Evolutionary conservation across 2,113 vertebrate genomes (phyloP).

Genomic region (Tyrannus savana): DNA sequence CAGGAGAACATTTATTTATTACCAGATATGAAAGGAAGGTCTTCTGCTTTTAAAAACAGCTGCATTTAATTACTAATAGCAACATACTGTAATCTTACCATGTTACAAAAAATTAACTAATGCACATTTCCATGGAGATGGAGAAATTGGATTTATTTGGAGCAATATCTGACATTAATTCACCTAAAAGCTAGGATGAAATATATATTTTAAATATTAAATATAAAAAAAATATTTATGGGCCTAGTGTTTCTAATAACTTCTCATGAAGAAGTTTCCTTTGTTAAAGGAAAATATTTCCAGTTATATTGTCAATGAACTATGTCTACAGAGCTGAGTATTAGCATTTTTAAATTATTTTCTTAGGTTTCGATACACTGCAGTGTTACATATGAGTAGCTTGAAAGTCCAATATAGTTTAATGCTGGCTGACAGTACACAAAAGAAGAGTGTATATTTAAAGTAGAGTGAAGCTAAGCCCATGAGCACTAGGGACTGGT

Average conservation of each 20-base stretch:
- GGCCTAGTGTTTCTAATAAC: neutral
- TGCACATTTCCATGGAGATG: neutral
- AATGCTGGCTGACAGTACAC: neutral
- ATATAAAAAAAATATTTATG: neutral
- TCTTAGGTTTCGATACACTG: neutral
- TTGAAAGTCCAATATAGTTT: neutral
- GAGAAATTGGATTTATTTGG: neutral
- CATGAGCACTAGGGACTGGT: neutral
- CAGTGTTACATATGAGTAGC: rapidly evolving
- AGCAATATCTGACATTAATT: neutral
- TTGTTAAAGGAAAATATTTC: neutral
- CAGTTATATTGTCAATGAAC: neutral
- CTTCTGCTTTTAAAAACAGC: neutral
- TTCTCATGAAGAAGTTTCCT: neutral
- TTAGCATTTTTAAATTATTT: neutral
- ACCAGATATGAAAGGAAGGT: neutral
- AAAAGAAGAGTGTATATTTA: neutral
- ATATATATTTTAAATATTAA: neutral
- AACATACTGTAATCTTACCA: neutral
- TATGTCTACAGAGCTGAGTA: neutral
- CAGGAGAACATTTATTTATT: neutral
- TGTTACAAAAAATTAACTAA: neutral
- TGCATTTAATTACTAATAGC: neutral
- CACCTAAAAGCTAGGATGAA: neutral
- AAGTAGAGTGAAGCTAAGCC: neutral